These are phyloP conservation scores for Eutolmus rufibarbis DNA, from an alignment of 2,888 invertebrate species.

Conservation along the genomic window DNA sequence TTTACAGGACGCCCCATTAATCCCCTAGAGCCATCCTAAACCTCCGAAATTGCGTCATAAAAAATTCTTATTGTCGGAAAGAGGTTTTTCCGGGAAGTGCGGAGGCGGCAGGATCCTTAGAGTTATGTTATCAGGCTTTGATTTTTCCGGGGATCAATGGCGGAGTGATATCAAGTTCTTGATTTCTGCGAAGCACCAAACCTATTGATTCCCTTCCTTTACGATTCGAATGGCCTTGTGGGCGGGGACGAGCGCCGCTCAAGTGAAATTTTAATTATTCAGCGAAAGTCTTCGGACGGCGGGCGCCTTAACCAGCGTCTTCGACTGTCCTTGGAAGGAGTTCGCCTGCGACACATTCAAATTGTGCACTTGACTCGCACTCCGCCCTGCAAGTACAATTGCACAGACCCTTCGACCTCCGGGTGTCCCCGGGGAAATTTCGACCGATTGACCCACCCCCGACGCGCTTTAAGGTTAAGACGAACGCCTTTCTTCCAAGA, in stretches of 20 bases:
- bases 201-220: neutral
- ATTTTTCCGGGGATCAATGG: neutral
- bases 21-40: neutral
- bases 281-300: neutral
- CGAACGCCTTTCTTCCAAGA: neutral
- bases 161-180: neutral
- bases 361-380: neutral
- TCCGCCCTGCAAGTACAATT: neutral
- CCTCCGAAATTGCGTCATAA: neutral
- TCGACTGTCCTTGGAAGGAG: neutral
- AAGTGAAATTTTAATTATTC: neutral
- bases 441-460: neutral
- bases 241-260: neutral
- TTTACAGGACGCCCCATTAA: neutral
- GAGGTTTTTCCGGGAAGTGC: neutral
- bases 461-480: neutral
- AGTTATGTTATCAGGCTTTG: neutral
- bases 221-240: neutral
- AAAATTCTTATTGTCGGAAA: neutral
- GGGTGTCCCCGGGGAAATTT: neutral
- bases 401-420: neutral
- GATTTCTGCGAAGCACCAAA: neutral
- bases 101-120: neutral
- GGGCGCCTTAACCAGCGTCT: neutral
- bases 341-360: neutral